These are phyloP conservation scores for Pluvialis apricaria DNA, from an alignment of 2,113 vertebrate species.

Conservation along the genomic window DNA sequence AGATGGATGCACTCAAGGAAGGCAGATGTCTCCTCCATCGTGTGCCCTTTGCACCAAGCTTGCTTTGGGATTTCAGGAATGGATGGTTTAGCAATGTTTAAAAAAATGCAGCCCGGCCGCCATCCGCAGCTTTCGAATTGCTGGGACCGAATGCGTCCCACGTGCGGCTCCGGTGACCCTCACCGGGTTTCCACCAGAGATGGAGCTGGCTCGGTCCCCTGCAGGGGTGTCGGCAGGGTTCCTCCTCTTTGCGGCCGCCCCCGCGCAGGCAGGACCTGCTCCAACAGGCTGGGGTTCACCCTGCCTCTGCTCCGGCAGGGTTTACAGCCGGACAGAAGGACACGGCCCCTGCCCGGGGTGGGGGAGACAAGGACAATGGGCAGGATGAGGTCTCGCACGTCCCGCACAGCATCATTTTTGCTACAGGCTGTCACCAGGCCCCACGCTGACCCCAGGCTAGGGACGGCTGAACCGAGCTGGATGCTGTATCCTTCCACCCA, in stretches of 20 bases:
- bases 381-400: background rate
- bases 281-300: background rate
- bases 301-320: background rate
- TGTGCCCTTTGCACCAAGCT: slow-evolving; percentile 43
- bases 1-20: slow-evolving; percentile 63
- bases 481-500: background rate
- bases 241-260: no score
- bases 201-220: background rate
- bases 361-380: background rate
- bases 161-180: background rate
- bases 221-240: background rate
- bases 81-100: slow-evolving; percentile 48
- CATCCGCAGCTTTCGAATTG: background rate
- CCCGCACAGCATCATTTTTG: background rate
- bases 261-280: background rate
- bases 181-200: background rate
- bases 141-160: background rate
- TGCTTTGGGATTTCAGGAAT: slow-evolving; percentile 62
- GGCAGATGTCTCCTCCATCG: slow-evolving; percentile 54
- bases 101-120: slow-evolving; percentile 22
- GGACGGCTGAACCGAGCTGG: background rate
- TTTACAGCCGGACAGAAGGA: background rate
- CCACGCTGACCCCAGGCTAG: background rate
- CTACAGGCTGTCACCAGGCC: background rate
- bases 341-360: no score